Evolutionary conservation across 2,113 vertebrate genomes (phyloP), one percentile per base, ranked within the genome.

Genomic region (Phrynosoma blainvillii): DNA sequence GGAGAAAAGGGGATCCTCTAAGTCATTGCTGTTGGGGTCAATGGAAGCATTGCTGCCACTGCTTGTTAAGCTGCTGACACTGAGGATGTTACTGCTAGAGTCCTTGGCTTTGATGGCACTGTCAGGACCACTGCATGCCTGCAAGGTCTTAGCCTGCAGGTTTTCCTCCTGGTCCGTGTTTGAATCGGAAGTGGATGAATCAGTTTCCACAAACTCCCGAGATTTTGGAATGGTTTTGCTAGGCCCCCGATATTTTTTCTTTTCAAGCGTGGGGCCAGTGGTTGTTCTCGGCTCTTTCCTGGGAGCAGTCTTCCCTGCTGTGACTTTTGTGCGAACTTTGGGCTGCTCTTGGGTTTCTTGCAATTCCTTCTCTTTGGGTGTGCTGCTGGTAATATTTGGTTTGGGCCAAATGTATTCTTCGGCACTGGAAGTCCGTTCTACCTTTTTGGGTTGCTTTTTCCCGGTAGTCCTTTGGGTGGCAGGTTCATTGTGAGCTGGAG

Each of bases 171-270:
- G 95, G 82, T 99, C 98, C 0, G 98, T 99, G 79, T 98, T 99
- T 30, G 98, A 99, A 89, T 99, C 98, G 0, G 98, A 99, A 23
- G 98, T 98, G 40, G 98, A 98, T 0, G 98, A 99, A 95, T 99
- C 98, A 0, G 98, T 99, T 94, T 99, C 98, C 42, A 99, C 98
- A 94, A 99, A 99, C 95, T 99, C 99, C 87, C 98, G 96, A 25
- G 99, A 99, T 92, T 99, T 99, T 4, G 99, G 99, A 32, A 97
- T 96, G 62, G 97, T 98, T 96, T 97, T 99, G 89, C 96, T 98
- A 25, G 98, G 97, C 54, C 98, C 98, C 95, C 98, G 93, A 92
- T 98, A 98, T 89, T 99, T 99, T 94, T 97, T 98, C 95, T 99
- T 99, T 89, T 99, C 99, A 2, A 90, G 90, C 84, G 92, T 82